These are phyloP conservation scores for Dasyurus viverrinus DNA, from an alignment of 2,113 vertebrate genomes.

Conservation along the genomic window DNA sequence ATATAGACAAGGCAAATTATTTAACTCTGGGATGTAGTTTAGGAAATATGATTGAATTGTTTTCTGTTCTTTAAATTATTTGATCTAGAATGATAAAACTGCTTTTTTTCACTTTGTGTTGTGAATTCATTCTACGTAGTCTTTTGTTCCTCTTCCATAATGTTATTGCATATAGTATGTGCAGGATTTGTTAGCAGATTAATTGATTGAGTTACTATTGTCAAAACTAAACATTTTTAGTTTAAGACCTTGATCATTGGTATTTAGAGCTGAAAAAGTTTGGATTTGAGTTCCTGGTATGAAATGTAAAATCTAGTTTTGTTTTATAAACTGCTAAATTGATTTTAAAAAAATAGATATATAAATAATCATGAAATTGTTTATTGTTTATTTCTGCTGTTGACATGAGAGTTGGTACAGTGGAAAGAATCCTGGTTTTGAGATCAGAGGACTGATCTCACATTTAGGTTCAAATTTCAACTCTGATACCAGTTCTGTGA, in stretches of 20 bases:
- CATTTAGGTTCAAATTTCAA: neutral
- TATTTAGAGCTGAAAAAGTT: neutral
- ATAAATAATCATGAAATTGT: neutral
- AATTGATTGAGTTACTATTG: too few relatives aligned
- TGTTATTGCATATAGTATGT: neutral
- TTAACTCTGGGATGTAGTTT: neutral
- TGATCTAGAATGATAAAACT: neutral
- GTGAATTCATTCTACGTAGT: neutral
- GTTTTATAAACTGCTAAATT: neutral
- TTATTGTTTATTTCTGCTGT: neutral
- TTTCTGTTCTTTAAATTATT: neutral
- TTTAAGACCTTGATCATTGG: neutral
- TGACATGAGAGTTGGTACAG: neutral
- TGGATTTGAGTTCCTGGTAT: neutral
- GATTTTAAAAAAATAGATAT: neutral
- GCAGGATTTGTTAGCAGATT: too few relatives aligned
- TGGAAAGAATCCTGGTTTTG: neutral
- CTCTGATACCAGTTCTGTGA: neutral
- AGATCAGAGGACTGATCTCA: neutral
- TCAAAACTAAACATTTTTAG: too few relatives aligned
- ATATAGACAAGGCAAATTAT: neutral
- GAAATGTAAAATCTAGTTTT: neutral
- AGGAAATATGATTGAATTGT: neutral
- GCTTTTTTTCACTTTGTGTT: neutral
- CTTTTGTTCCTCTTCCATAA: neutral